Evolutionary conservation across 2,113 vertebrate species (phyloP), one percentile per base, ranked within the genome.

Genomic region (Mobula hypostoma): DNA sequence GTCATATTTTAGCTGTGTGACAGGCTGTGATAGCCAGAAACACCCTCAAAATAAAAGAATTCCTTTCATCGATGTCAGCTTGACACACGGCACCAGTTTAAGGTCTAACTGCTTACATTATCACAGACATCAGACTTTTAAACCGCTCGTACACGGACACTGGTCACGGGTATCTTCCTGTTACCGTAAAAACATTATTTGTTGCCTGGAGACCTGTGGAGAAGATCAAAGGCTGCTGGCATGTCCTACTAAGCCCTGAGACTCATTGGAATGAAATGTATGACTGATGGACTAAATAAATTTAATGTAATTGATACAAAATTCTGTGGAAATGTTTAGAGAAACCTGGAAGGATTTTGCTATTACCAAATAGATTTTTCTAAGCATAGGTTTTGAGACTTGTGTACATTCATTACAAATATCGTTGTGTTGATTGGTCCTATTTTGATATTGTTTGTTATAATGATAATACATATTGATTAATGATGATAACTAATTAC

Each of bases 181-280:
- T 90, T 90, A 91, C 88, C 32, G 27, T 70, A 36, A 68, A 70
- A 91, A 91, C 63, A 91, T 68, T 36, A 91, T 70, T 36, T 91
- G 88, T 91, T 91, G 88, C 63, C 32, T 91, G n/a, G 63, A 66
- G 87, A 91, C 63, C 7, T 91, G 66, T 40, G 32, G 61, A 63
- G 63, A 91, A 91, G n/a, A 91, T 68, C 88, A 91, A 91, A 90
- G 87, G 29, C 87, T 90, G n/a, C 15, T 17, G 58, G n/a, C 17
- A n/a, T 15, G 61, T 36, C 87, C 32, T 1, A 32, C 29, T 90
- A 32, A 91, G 63, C 63, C 17, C n/a, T 15, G 63, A 91, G n/a
- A 32, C 36, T 36, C 12, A 91, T 7, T 70, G n/a, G 63, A 91
- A 70, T 91, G n/a, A 70, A 90, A 66, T 17, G 58, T 14, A 17